Base-by-base conservation (phyloP, 2,113 vertebrate genomes). In the Ceyx cyanopectus region DNA sequence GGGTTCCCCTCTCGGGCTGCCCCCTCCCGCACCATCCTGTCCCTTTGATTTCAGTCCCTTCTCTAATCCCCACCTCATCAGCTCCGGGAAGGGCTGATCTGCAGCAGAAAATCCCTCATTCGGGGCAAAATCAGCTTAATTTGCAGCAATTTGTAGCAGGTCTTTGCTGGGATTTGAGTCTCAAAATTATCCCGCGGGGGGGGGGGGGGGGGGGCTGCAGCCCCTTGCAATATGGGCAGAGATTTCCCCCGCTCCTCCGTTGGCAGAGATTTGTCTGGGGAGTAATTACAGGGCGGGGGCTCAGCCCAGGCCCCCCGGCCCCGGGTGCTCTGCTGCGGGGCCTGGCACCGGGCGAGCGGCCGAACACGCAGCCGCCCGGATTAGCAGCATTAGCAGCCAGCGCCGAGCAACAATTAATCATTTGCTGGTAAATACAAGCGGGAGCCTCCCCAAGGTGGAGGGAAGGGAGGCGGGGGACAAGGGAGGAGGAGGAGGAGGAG, bases 121-220 rank as follows among this genome's bases (percentile, higher is more conserved):
- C 97, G 96, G 96, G 96, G 95, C 97, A 97, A 98, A 98, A 98
- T 98, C 98, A 98, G 96, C 97, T 98, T 98, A 98, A 98, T 98
- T 98, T 98, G 97, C 96, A 97, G 97, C 97, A 98, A 98, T 98
- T 98, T 98, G 97, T 97, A 97, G 96, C 97, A 96, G 95, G 97
- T 96, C 97, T 98, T 97, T 97, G 96, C 96, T 96, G 97, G 97
- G 97, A 98, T 98, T 98, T 97, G 96, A 98, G 97, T 97, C 98
- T 98, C 97, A 97, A 94, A 98, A 98, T 98, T 98, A 98, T 98
- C 96, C 94, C 54, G 92, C 63, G 32, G 32, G 32, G 32, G 32
- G 32, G 32, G 32, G 32, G 92, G 92, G 96, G 81, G 81, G 95
- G 75, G 75, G 93, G 94, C 87, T 45, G 86, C 67, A 85, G 92